phyloP scores from a whole-genome alignment of 2,797 vertebrate species.

The Gallinago solitaria region DNA sequence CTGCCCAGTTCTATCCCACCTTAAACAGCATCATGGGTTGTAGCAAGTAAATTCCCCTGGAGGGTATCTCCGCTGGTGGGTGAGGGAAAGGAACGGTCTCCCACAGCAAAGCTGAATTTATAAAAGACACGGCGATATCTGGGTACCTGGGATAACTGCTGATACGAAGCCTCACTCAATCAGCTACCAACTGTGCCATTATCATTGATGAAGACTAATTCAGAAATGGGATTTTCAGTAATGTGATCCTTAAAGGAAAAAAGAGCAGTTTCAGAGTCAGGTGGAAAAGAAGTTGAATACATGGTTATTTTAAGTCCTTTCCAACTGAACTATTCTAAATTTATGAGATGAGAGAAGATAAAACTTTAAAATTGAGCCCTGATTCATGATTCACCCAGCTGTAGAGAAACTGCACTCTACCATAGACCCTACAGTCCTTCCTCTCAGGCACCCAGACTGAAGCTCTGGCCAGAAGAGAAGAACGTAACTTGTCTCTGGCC shows the following conservation, averaged over 20 bases:
- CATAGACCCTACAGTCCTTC: not conserved
- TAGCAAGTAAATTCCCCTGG: not conserved
- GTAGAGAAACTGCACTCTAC: not conserved
- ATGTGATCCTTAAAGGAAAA: not conserved
- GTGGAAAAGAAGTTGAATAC: not conserved
- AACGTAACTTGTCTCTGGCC: not conserved
- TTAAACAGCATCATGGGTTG: not conserved
- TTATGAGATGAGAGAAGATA: not conserved
- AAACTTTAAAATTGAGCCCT: not conserved
- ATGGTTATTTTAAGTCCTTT: not conserved
- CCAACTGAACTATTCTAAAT: not conserved
- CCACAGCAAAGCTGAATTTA: not conserved
- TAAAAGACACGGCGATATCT: not conserved
- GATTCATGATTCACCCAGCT: not conserved
- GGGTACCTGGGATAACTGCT: not conserved
- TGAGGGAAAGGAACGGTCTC: not conserved
- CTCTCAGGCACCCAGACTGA: not conserved
- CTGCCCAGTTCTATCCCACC: not conserved
- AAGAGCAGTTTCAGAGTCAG: not conserved
- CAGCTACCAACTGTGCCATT: not conserved
- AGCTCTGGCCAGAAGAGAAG: not conserved
- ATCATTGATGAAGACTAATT: not conserved
- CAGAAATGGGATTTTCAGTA: not conserved
- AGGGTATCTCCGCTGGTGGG: not conserved
- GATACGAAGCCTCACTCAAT: not conserved